Base-by-base conservation (phyloP, 2,113 vertebrate species). In the Carettochelys insculpta region DNA sequence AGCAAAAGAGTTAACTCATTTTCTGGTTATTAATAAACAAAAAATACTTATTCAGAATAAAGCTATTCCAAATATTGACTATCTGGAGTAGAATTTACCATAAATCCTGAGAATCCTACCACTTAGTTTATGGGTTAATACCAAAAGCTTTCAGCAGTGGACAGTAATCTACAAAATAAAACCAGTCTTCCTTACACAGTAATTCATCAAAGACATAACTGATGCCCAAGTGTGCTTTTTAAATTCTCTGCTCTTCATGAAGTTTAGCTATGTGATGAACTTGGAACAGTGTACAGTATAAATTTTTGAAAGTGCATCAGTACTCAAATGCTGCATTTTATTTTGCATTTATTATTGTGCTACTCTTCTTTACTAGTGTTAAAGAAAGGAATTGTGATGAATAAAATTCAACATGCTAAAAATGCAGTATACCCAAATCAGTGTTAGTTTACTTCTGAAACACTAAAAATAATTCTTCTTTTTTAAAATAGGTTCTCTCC, bases 1-100 rank as follows among this genome's bases (percentile, higher is more conserved):
- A 81, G 34, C 87, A 92, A 88, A n/a, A n/a, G n/a, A n/a, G n/a
- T n/a, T n/a, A 92, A 92, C 79, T 88, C 31, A 71, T 86, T 75
- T 79, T 56, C 87, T 90, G 80, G 52, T 76, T 85, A 5, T 50
- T 78, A 31, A 17, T 31, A 86, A 68, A 29, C 48, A 90, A 94
- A 24, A 45, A 93, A 27, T 54, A 88, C 38, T 80, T 77, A 75
- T 77, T 22, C 27, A 50, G 47, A 85, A 75, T 58, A 80, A 3
- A n/a, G 38, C 8, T 47, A 34, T 6, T 71, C 54, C 78, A 27
- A 92, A 83, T 80, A 88, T 3, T 24, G 7, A 92, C 11, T 86
- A 90, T 50, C 20, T 56, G 51, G 27, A 91, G 56, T 25, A 53
- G 1, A 2, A 85, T 58, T 81, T 65, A 79, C 14, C 19, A 82